phyloP scores from a whole-genome alignment of 2,888 invertebrate species.

The Prenolepis imparis region DNA sequence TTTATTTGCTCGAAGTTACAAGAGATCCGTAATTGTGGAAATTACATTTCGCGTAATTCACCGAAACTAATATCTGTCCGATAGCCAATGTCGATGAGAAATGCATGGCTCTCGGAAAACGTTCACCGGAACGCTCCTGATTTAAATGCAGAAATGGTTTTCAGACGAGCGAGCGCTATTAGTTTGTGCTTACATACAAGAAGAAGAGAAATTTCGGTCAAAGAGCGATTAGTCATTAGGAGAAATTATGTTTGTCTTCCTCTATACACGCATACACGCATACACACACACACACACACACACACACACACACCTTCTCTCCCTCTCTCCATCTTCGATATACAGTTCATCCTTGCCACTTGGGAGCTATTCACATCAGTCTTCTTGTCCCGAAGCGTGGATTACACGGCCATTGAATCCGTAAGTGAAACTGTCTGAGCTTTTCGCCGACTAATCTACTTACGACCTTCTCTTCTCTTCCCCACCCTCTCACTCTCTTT shows the following conservation, averaged over 20 bases:
- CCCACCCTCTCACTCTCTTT: background rate
- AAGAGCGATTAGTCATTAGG: constrained; percentile 70
- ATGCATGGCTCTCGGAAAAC: constrained; percentile 56
- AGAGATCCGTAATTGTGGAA: constrained; percentile 3
- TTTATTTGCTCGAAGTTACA: background rate
- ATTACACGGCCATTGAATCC: constrained; percentile 74
- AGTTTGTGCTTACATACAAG: constrained; percentile 53
- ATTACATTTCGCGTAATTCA: constrained; percentile 8
- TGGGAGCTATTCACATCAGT: constrained; percentile 74
- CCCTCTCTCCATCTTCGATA: constrained; percentile 17
- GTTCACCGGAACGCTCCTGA: constrained; percentile 58
- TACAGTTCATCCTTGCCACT: constrained; percentile 69
- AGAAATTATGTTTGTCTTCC: constrained; percentile 55
- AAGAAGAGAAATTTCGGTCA: constrained; percentile 58
- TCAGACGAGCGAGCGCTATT: constrained; percentile 41
- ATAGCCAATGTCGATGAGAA: constrained; percentile 46
- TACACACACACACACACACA: too few species aligned
- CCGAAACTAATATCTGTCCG: constrained; percentile 37
- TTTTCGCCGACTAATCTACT: constrained; percentile 54
- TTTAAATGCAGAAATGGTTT: constrained; percentile 63
- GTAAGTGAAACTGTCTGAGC: constrained; percentile 73
- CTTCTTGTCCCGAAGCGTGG: constrained; percentile 68
- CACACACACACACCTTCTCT: too few species aligned
- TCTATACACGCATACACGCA: background rate
- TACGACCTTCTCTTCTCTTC: background rate